Base-by-base conservation (phyloP, 1,140 invertebrate genomes). In the Bombyx mori region DNA sequence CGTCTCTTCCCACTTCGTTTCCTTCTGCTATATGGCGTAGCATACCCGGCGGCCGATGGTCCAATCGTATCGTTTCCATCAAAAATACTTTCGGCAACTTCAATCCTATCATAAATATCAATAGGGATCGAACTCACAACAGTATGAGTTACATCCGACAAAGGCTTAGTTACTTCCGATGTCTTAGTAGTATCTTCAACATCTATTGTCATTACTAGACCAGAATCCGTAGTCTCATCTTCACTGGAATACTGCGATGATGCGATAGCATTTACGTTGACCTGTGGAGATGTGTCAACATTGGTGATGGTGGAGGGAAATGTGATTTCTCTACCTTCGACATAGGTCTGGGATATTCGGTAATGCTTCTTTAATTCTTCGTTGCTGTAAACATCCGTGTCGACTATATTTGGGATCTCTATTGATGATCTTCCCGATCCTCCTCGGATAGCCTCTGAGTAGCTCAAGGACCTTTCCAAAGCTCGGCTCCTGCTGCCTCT, bases 351-450 rank as follows among this genome's bases (percentile, higher is more conserved):
- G 0, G 79, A 84, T 56, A 87, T 85, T 47, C 84, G 67, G 58
- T 79, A 85, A 3, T 85, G 79, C 61, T 86, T 84, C 54, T 84
- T 87, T 0, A 84, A 60, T 63, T 87, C 84, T 66, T 85, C 84
- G 51, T 87, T 87, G 0, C 73, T 71, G 50, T 87, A 87, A 0
- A 87, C 82, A 26, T 87, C 81, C 35, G 81, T 83, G 55, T 82
- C 56, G 0, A 54, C 72, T 0, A 87, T 80, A 7, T 65, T 70
- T 56, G 81, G 82, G 56, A 87, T 85, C 68, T 84, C 82, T 47
- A 84, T 83, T 0, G 82, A 83, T 0, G 81, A 82, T 63, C 79
- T 63, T 2, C 69, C 70, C 0, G 82, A 82, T 1, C 65, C 65
- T 48, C 75, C 82, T 1, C 82, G 78, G 3, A 85, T 87, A 6